phyloP scores from a whole-genome alignment of 1,140 invertebrate genomes.

The Reticulitermes speratus region DNA sequence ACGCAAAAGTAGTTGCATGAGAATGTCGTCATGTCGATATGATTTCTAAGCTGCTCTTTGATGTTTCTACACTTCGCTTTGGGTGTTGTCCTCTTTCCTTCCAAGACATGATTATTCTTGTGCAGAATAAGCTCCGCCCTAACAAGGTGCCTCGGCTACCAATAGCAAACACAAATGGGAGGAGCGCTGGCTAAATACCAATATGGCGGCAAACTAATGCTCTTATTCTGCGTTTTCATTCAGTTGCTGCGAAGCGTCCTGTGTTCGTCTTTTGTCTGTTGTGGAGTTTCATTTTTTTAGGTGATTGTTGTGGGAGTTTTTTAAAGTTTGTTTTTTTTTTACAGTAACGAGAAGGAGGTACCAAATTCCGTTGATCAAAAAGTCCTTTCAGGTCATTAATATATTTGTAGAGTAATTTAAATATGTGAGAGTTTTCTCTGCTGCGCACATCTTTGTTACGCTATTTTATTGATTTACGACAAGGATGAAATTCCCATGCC shows the following conservation, averaged over 20 bases:
- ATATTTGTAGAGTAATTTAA: neutral
- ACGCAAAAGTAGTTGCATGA: neutral
- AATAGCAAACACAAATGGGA: neutral
- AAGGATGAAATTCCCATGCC: too few relatives aligned
- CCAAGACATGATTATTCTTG: neutral
- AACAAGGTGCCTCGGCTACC: neutral
- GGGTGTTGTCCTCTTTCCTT: neutral
- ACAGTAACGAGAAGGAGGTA: neutral
- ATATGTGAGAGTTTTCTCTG: neutral
- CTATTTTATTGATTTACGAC: too few relatives aligned
- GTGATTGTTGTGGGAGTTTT: conserved; percentile 8
- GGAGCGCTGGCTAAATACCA: neutral
- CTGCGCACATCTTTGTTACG: too few relatives aligned
- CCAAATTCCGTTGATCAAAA: neutral
- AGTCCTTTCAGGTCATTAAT: neutral
- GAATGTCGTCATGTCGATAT: neutral
- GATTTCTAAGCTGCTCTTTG: neutral
- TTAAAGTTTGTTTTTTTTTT: neutral
- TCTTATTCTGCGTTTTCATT: conserved; percentile 1
- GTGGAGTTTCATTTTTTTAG: neutral
- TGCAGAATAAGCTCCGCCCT: neutral
- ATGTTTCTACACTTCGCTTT: neutral
- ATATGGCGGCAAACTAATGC: neutral
- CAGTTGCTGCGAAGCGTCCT: neutral
- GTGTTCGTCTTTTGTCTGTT: conserved; percentile 14